Conservation (phyloP, 1,140 invertebrate genomes). For the Coelopa frigida region DNA sequence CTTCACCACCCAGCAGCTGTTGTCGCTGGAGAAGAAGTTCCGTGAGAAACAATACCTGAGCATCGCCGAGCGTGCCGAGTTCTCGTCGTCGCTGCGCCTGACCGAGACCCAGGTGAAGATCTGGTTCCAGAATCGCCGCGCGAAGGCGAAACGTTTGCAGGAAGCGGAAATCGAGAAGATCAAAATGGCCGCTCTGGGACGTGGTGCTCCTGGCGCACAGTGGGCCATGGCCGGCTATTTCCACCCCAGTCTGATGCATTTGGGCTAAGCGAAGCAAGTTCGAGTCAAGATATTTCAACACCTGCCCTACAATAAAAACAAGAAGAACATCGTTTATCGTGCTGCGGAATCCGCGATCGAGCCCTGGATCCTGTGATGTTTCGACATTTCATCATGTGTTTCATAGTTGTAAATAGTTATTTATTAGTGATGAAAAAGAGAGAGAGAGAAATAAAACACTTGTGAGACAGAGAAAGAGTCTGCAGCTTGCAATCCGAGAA, state of each 20-base stretch:
- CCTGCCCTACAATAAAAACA: no score
- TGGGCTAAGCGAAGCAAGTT: no score
- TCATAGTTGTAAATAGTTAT: no score
- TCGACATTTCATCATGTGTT: no score
- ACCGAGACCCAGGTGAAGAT: slow-evolving; percentile 97
- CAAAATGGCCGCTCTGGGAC: slow-evolving; percentile 64
- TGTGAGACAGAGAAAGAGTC: no score
- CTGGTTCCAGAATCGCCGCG: slow-evolving; percentile 95
- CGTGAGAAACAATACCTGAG: slow-evolving; percentile 92
- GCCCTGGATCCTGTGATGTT: no score
- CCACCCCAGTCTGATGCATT: slow-evolving; percentile 43
- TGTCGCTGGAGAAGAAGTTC: slow-evolving; percentile 94
- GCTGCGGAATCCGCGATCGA: no score
- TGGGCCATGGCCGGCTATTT: slow-evolving; percentile 45
- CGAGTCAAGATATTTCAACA: no score
- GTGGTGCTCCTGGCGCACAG: slow-evolving; percentile 40
- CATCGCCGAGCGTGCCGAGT: slow-evolving; percentile 94
- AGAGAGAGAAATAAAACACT: no score
- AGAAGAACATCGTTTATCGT: no score
- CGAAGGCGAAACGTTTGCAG: slow-evolving; percentile 89
- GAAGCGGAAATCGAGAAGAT: slow-evolving; percentile 90
- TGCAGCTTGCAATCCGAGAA: no score
- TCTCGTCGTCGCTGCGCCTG: slow-evolving; percentile 84
- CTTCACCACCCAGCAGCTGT: slow-evolving; percentile 92
- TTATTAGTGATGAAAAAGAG: no score